Evolutionary conservation across 2,888 invertebrate genomes (phyloP).

Genomic region (Leucophora obtusa): DNA sequence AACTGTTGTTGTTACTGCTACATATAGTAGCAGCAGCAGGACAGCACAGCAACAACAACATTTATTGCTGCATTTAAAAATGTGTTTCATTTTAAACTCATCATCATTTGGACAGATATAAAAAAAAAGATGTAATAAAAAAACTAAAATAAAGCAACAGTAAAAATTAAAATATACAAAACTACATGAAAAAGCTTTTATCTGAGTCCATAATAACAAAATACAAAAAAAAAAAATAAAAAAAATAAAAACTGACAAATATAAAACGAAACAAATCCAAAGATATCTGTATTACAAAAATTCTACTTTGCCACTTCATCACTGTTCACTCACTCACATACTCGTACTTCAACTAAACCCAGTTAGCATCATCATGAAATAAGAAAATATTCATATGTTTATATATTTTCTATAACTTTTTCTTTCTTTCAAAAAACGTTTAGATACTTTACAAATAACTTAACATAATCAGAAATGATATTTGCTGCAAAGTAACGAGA

Average conservation of each 20-base stretch:
- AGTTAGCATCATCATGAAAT: conserved; percentile 19
- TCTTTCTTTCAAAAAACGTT: not conserved
- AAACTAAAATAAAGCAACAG: conserved; percentile 37
- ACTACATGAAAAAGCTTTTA: conserved; percentile 62
- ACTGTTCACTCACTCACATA: not conserved
- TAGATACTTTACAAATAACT: conserved; percentile 8
- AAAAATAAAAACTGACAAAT: not conserved
- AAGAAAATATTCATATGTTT: conserved; percentile 37
- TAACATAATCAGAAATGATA: conserved; percentile 34
- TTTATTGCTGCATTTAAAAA: conserved; percentile 22
- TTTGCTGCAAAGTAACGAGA: not conserved
- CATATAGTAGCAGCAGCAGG: too few species aligned
- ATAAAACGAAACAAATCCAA: conserved; percentile 23
- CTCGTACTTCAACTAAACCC: not conserved
- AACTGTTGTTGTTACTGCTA: not conserved
- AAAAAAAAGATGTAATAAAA: conserved; percentile 9
- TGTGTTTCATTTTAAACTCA: conserved; percentile 49
- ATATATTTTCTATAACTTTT: not conserved
- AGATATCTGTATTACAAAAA: conserved; percentile 39
- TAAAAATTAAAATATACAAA: conserved; percentile 58
- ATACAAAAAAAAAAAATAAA: conserved; percentile 19
- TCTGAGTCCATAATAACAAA: conserved; percentile 15
- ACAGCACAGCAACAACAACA: not conserved
- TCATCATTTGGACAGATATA: conserved; percentile 40
- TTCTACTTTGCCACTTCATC: not conserved